A percentile compares a stretch with the other conserved stretches of the same genome.
phyloP scores from a whole-genome alignment of 2,888 invertebrate genomes.

The Drosophila picticornis region DNA sequence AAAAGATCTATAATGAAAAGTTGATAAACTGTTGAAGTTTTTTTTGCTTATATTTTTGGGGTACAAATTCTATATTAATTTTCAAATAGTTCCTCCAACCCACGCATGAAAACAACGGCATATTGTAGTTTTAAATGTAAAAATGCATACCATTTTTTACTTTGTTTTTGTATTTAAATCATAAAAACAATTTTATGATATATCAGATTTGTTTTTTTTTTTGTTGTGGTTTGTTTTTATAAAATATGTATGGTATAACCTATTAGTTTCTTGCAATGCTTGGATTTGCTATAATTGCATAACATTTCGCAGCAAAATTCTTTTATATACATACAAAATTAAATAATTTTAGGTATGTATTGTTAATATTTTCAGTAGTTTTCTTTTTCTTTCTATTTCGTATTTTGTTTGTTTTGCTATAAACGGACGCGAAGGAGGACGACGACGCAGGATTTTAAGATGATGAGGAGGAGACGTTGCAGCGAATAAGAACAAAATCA shows the following conservation, averaged over 20 bases:
- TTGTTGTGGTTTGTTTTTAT: constrained; percentile 49
- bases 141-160: constrained; percentile 67
- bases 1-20: constrained; percentile 48
- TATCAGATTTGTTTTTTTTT: constrained; percentile 62
- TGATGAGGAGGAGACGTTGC: constrained; percentile 43
- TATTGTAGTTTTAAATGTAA: constrained; percentile 57
- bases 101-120: constrained; percentile 25
- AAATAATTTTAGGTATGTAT: constrained; percentile 74
- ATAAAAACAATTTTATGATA: constrained; percentile 80
- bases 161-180: constrained; percentile 73
- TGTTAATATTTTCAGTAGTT: constrained; percentile 54
- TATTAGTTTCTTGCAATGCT: constrained; percentile 74
- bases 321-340: constrained; percentile 72
- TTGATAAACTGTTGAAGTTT: constrained; percentile 13
- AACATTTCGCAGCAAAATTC: constrained; percentile 63
- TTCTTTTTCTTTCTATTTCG: constrained; percentile 45
- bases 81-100: constrained; percentile 3
- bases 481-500: constrained; percentile 42
- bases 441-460: constrained; percentile 47
- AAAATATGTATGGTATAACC: constrained; percentile 76
- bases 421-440: constrained; percentile 66
- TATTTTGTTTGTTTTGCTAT: constrained; percentile 56
- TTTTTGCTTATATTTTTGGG: not conserved
- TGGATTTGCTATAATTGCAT: constrained; percentile 66
- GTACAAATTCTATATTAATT: not conserved